phyloP scores from a whole-genome alignment of 2,797 vertebrate species.

The Phalanger gymnotis region DNA sequence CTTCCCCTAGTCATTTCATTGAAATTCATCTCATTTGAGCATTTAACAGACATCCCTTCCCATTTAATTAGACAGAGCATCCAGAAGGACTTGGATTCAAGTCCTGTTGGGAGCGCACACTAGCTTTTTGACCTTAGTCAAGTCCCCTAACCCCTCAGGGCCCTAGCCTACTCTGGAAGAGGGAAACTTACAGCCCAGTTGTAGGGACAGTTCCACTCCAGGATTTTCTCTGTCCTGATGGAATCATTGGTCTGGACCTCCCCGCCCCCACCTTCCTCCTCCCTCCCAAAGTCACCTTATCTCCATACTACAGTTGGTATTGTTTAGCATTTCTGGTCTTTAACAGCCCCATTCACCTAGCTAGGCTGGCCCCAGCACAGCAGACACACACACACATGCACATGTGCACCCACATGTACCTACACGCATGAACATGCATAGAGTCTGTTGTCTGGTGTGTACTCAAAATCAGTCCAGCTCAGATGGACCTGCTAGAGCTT shows the following conservation, averaged over 20 bases:
- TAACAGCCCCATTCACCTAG: background rate
- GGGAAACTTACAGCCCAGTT: background rate
- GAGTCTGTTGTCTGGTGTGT: background rate
- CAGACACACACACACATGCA: background rate
- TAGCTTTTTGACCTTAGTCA: background rate
- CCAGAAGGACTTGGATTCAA: background rate
- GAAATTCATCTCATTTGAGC: constrained; percentile 26
- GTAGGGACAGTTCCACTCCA: background rate
- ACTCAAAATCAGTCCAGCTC: background rate
- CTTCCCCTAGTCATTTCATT: constrained; percentile 20
- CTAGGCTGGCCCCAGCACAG: background rate
- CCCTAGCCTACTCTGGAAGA: background rate
- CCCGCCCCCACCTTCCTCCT: too few relatives aligned
- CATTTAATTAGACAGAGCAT: background rate
- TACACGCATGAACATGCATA: background rate
- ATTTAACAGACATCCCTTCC: background rate
- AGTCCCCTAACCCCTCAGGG: background rate
- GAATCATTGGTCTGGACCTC: background rate
- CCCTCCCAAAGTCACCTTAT: background rate
- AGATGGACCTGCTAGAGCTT: background rate
- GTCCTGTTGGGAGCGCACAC: too few relatives aligned
- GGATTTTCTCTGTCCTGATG: background rate
- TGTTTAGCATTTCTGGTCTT: background rate
- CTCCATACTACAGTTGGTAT: background rate
- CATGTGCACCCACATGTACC: too few relatives aligned